These are phyloP conservation scores for Leptoclinus maculatus DNA, from an alignment of 2,797 vertebrate species.

Conservation along the genomic window DNA sequence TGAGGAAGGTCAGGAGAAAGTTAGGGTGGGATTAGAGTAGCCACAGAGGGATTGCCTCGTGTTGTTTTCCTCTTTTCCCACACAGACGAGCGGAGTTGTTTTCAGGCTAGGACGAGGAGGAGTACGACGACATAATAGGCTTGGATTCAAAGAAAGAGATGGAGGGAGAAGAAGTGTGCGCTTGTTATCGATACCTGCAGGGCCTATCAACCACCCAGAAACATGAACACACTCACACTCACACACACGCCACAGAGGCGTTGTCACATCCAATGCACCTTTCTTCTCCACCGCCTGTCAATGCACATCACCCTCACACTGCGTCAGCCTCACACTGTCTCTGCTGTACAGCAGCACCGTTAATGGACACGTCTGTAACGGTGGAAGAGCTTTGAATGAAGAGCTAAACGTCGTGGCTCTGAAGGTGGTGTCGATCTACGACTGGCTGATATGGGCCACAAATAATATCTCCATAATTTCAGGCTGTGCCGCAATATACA, in stretches of 20 bases:
- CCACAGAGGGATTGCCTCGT: neutral
- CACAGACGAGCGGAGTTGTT: slow-evolving; percentile 29
- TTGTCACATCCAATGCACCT: slow-evolving; percentile 38
- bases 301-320: slow-evolving; percentile 30
- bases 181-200: slow-evolving; percentile 27
- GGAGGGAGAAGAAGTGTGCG: slow-evolving; percentile 7
- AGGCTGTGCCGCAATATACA: too few relatives aligned
- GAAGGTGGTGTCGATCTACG: neutral
- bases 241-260: neutral
- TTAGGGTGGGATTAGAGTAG: slow-evolving; percentile 2
- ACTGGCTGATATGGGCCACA: neutral
- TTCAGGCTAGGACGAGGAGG: slow-evolving; percentile 30
- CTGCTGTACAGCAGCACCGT: neutral
- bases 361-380: neutral
- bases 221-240: neutral
- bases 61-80: slow-evolving; percentile 12
- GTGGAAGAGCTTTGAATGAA: neutral
- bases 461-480: neutral
- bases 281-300: slow-evolving; percentile 35
- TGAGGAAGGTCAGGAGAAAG: slow-evolving; percentile 26
- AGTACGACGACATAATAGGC: slow-evolving; percentile 21
- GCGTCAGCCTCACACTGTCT: slow-evolving; percentile 14
- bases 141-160: slow-evolving; percentile 16
- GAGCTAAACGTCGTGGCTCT: neutral
- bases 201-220: slow-evolving; percentile 11